phyloP scores from a whole-genome alignment of 2,797 vertebrate species.

The Etheostoma perlongum region DNA sequence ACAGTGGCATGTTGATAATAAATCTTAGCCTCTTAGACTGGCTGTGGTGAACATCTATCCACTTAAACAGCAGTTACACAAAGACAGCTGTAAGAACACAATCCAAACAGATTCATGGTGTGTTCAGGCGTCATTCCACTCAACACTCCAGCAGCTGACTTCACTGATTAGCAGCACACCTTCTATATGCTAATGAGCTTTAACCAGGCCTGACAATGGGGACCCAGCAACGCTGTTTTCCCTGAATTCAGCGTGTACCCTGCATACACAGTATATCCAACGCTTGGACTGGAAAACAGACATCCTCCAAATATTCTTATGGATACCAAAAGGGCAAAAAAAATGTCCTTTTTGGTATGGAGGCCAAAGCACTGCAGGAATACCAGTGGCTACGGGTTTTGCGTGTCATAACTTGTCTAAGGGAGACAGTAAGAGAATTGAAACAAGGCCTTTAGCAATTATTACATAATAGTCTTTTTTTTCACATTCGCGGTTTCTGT shows the following conservation, averaged over 20 bases:
- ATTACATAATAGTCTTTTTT: no score
- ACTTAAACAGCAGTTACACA: no score
- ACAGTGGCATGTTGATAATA: no score
- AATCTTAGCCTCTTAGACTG: no score
- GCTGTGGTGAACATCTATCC: no score
- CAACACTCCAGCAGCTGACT: not conserved
- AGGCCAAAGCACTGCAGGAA: no score
- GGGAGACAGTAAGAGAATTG: not conserved
- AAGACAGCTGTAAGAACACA: not conserved
- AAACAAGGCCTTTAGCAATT: not conserved
- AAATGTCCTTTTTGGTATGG: no score
- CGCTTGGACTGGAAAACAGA: not conserved
- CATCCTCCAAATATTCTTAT: no score
- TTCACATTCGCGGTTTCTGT: no score
- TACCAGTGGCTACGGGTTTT: not conserved
- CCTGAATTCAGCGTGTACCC: not conserved
- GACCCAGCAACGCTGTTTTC: not conserved
- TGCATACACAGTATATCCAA: not conserved
- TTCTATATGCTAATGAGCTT: not conserved
- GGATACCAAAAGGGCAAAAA: no score
- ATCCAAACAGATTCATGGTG: not conserved
- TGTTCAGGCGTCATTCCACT: constrained; percentile 3
- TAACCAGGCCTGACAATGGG: not conserved
- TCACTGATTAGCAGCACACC: not conserved
- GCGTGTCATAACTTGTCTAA: not conserved